A percentile compares a stretch with the other conserved stretches of the same genome.
Conservation (phyloP, 1,140 invertebrate genomes). For the Bombyx mori region ASM3026992v2 NC_085110.1:5046501-5047000, state of each 20-base stretch:
- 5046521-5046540: slow-evolving; percentile 34
- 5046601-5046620: slow-evolving; percentile 9
- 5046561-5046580: slow-evolving; percentile 20
- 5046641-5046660: slow-evolving; percentile 38
- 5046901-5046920: no score
- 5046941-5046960: no score
- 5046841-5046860: no score
- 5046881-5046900: no score
- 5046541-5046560: slow-evolving; percentile 19
- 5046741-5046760: slow-evolving; percentile 2
- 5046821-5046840: no score
- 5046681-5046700: slow-evolving; percentile 55
- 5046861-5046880: no score
- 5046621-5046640: slow-evolving; percentile 15
- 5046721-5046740: slow-evolving; percentile 32
- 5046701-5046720: slow-evolving; percentile 62
- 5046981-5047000: no score
- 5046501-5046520: slow-evolving; percentile 33
- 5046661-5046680: slow-evolving; percentile 43
- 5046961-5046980: no score
- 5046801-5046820: no score
- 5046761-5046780: slow-evolving; percentile 3
- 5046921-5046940: no score
- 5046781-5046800: slow-evolving; percentile 8
- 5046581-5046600: no score